These are phyloP conservation scores for Biston stratarius DNA, from an alignment of 2,888 invertebrate genomes.

Conservation along the genomic window DNA sequence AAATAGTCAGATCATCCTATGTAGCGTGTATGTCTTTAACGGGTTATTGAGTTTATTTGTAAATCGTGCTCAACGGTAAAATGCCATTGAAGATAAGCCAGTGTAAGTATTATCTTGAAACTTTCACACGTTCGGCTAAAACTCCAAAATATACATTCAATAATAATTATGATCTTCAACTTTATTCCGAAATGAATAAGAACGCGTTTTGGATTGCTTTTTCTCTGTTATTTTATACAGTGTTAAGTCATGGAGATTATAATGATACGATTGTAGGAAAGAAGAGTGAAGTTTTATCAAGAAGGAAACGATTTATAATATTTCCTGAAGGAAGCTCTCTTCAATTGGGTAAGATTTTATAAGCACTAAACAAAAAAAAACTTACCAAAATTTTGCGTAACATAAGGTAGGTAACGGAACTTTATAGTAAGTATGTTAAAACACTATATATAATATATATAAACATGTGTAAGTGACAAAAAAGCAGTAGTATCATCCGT, in stretches of 20 bases:
- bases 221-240: conserved; percentile 32
- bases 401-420: too few relatives aligned
- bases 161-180: conserved; percentile 1
- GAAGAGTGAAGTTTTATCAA: conserved; percentile 71
- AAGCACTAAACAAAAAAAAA: too few relatives aligned
- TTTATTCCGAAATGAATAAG: conserved; percentile 21
- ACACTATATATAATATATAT: too few relatives aligned
- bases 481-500: too few relatives aligned
- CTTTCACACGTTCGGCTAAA: conserved; percentile 25
- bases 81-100: conserved; percentile 45
- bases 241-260: conserved; percentile 29
- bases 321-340: conserved; percentile 88
- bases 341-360: conserved; percentile 81
- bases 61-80: conserved; percentile 66
- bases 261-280: conserved; percentile 45
- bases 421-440: too few relatives aligned
- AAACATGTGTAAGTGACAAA: too few relatives aligned
- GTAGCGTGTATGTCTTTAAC: conserved; percentile 29
- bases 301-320: conserved; percentile 85
- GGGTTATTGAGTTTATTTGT: conserved; percentile 58
- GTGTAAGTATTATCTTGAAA: conserved; percentile 40
- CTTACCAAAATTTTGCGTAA: too few relatives aligned
- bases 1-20: conserved; percentile 27
- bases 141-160: conserved; percentile 6
- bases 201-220: conserved; percentile 1